A percentile compares a stretch with the other conserved stretches of the same genome.
These are phyloP conservation scores for Chouioia cunea DNA, from an alignment of 2,888 invertebrate genomes.

Conservation along the genomic window DNA sequence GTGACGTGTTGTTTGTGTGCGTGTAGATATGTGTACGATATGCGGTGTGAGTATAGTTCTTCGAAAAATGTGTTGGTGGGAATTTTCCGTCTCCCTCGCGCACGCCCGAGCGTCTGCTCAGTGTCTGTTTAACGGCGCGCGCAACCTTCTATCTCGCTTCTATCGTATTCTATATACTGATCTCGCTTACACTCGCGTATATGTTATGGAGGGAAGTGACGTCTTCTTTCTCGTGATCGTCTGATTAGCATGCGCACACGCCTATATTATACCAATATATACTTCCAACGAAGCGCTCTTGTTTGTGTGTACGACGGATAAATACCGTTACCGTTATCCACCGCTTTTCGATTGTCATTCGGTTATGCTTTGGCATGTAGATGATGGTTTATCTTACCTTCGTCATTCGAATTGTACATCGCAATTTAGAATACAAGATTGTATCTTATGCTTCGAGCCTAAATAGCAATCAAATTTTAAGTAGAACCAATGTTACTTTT, in stretches of 20 bases:
- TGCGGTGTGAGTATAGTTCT: not conserved
- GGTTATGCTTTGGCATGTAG: not conserved
- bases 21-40: not conserved
- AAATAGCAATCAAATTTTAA: no score
- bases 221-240: not conserved
- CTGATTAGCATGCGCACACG: conserved; percentile 1
- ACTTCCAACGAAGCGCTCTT: not conserved
- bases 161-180: no score
- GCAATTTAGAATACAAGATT: no score
- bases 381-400: not conserved
- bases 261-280: not conserved
- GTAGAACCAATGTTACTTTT: no score
- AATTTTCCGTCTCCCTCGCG: not conserved
- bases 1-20: not conserved
- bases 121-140: no score
- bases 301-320: not conserved
- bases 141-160: no score
- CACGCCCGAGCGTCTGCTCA: not conserved
- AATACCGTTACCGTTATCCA: not conserved
- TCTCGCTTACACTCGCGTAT: no score
- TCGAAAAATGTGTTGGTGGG: not conserved
- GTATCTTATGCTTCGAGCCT: no score
- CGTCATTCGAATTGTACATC: not conserved
- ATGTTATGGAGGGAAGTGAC: not conserved
- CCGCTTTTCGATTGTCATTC: not conserved